Conservation (phyloP, 2,888 invertebrate genomes). For the Trypoxylon attenuatum region DNA sequence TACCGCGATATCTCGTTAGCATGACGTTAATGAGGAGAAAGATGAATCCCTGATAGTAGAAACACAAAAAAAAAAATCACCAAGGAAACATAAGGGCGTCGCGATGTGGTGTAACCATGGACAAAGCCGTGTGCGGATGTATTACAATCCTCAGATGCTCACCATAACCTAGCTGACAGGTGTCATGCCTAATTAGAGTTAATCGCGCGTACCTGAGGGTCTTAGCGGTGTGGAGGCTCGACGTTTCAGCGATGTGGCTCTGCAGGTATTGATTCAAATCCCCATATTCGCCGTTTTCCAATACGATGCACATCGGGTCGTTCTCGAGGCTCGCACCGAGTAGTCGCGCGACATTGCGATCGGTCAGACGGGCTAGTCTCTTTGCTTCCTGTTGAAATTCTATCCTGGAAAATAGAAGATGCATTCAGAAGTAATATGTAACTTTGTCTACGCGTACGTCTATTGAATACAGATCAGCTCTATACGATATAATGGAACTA, state of each 20-base stretch:
- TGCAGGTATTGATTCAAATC: conserved; percentile 91
- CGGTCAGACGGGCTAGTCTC: conserved; percentile 81
- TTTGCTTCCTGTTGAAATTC: conserved; percentile 85
- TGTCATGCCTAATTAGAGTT: conserved; percentile 4
- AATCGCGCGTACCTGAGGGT: conserved; percentile 80
- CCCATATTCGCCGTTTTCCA: conserved; percentile 86
- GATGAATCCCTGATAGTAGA: no score
- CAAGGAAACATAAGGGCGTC: no score
- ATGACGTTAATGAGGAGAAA: no score
- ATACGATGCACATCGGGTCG: conserved; percentile 85
- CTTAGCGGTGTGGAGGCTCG: conserved; percentile 79
- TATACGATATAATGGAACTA: conserved; percentile 20
- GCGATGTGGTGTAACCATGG: no score
- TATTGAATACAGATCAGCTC: conserved; percentile 38
- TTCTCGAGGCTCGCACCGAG: conserved; percentile 84
- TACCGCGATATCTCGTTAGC: no score
- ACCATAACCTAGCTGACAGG: not conserved
- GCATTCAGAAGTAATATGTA: conserved; percentile 59
- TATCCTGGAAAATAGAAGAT: conserved; percentile 74
- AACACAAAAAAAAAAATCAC: no score
- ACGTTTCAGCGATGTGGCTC: conserved; percentile 85
- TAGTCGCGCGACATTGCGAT: conserved; percentile 83
- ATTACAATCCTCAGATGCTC: no score
- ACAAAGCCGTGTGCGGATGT: no score
- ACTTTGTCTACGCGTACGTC: conserved; percentile 6